Evolutionary conservation across 2,888 invertebrate genomes (phyloP), one percentile per base, ranked within the genome.

Genomic region (Pardosa pseudoannulata): DNA sequence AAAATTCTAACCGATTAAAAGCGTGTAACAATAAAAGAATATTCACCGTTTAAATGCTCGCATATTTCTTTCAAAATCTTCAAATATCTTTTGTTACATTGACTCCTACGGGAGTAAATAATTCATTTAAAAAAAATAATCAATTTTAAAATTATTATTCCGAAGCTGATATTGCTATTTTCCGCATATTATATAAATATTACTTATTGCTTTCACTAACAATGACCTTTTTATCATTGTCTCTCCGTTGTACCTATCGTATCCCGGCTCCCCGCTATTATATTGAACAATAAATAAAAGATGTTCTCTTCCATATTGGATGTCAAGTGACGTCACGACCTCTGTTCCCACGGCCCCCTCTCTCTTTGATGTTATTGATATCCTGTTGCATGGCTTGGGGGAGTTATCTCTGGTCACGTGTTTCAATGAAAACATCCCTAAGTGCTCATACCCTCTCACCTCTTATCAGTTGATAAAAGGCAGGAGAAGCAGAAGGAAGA

Each of bases 271-370:
- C 74, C 50, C 27, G 56, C 81, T 68, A 68, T 81, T 81, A 75
- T 56, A 62, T 23, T 32, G 73, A 67, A 50, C 73, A 80, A 32
- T 64, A 32, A 73, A 73, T 73, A 80, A 80, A 65, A 73, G 80
- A 73, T 80, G 78, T 56, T 56, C 56, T 6, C 50, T 32, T 68
- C 56, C 46, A 23, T 50, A 79, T 79, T 70, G 29, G 36, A 71
- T 56, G 74, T 68, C 67, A 73, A 68, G 68, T 29, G 81, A 56
- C 72, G 70, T 70, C 71, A 39, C 19, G 28, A 23, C 31, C 36
- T 28, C 36, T 19, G 32, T 81, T 81, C 81, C 75, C 81, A 81
- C 81, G 81, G 70, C 74, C 23, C 23, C 23, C 23, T 23, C 16
- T 2, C 16, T 23, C 23, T 46, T 56, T 56, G 56, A 56, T 56